Evolutionary conservation across 2,888 invertebrate species (phyloP), one percentile per base, ranked within the genome.

Genomic region (Rambutsinella grinnellia): DNA sequence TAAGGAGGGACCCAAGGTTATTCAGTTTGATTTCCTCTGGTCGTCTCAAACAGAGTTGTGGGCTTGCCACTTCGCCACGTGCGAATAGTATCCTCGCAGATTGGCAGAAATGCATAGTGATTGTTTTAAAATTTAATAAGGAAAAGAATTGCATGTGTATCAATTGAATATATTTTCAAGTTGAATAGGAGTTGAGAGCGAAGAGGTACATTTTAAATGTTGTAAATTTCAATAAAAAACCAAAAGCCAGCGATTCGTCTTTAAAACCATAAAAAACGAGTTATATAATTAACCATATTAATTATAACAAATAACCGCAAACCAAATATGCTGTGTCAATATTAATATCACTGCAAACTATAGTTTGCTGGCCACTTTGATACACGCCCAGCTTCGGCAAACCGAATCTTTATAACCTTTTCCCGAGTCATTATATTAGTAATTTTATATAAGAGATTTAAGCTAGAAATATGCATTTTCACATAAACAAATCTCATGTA

Each of bases 31-130:
- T 13, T 17, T 17, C 5, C 49, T 49, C n/a, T 17, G 5, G 5
- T 49, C n/a, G n/a, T 17, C 19, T 49, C 19, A 1, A 46, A 27
- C 27, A 24, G 24, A 10, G 27, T 54, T 56, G 36, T 66, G 46
- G 65, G 65, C 65, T 66, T 66, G 65, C 56, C 54, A 66, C 13
- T 44, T 56, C 26, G 65, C 65, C 65, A 66, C 65, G 65, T 66
- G 65, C 65, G 26, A 56, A 63, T 21, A 2, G 19, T n/a, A 49
- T 36, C 36, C 36, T 36, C 36, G 13, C 36, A 36, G 6, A 8
- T 36, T 13, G 13, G 13, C 36, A 13, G 36, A 8, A 36, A 5
- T 8, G 36, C 36, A 5, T 36, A 8, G 36, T 36, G 36, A 36
- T 5, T 36, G 36, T 8, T 5, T 36, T 36, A 36, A 36, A 36